Evolutionary conservation across 2,113 vertebrate genomes (phyloP), one percentile per base, ranked within the genome.

Genomic region (Vulpes lagopus): DNA sequence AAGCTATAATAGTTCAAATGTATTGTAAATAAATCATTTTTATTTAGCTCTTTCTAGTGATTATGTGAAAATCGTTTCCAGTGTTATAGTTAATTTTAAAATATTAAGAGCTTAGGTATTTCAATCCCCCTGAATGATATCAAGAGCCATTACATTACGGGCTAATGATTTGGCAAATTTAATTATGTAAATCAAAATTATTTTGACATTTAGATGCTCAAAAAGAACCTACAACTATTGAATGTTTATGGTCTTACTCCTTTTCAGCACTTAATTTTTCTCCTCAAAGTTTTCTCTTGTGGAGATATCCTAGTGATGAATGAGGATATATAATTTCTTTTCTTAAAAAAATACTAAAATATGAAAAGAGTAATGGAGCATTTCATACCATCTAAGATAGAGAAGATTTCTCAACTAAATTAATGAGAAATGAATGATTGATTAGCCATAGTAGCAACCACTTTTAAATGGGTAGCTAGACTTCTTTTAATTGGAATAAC

Each of bases 131-230:
- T 96, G 80, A 96, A 93, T 94, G 88, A 93, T 69, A 96, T 64
- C 2, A 64, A 91, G 60, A 83, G 35, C 71, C 67, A 91, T 96
- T 95, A 94, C 60, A 96, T 89, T 89, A 89, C 27, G 12, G 83
- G 76, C 83, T 97, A 98, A 97, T 94, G 89, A 98, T 97, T 92
- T 96, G 78, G n/a, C 79, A 89, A 97, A 95, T 95, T 95, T 97
- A 95, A 97, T 97, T 97, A 97, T 96, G 94, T 93, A 97, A 94
- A 97, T 96, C 85, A 97, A 96, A 97, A 78, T 38, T 76, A 82
- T 97, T 98, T 95, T 98, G 96, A 96, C 95, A 94, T 95, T 96
- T 91, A 95, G 65, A 89, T 8, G 5, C 88, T 88, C 25, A 91
- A 67, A 97, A 96, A 86, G n/a, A 83, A 65, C 53, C 74, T 86